phyloP scores from a whole-genome alignment of 2,888 invertebrate species.

The Drosophila dives region DNA sequence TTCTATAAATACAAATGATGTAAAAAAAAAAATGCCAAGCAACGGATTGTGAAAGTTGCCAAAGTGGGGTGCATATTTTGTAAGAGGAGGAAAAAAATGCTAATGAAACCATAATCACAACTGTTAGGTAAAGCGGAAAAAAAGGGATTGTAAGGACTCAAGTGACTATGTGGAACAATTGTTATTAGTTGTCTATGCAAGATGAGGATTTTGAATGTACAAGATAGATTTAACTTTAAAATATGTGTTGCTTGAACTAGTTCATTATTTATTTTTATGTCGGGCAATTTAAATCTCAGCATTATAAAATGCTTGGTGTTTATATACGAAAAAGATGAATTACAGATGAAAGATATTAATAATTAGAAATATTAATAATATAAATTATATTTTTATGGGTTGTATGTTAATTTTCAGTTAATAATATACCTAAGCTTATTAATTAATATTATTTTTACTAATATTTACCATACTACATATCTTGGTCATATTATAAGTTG shows the following conservation, averaged over 20 bases:
- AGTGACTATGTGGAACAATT: not conserved
- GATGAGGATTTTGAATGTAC: not conserved
- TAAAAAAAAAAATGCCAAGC: slow-evolving; percentile 9
- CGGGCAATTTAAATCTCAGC: not conserved
- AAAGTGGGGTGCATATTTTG: slow-evolving; percentile 30
- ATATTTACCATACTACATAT: not conserved
- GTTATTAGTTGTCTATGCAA: not conserved
- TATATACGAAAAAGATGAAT: not conserved
- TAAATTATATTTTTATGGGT: not conserved
- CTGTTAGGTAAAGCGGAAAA: slow-evolving; percentile 10
- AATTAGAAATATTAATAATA: not conserved
- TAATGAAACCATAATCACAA: slow-evolving; percentile 53
- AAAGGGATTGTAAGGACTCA: not conserved
- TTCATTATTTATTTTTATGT: not conserved
- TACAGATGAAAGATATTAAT: not conserved
- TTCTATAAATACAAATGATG: not conserved
- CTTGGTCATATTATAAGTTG: not conserved
- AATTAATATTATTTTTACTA: not conserved
- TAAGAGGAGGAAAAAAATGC: slow-evolving; percentile 11
- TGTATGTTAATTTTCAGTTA: not conserved
- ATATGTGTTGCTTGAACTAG: not conserved
- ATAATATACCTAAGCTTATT: not conserved
- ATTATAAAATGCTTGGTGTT: too few relatives aligned
- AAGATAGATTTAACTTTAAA: not conserved
- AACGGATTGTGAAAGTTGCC: slow-evolving; percentile 31